Evolutionary conservation across 53 echinoderm and acorn worm species (phyloP).

Genomic region (Henricia sp.): DNA sequence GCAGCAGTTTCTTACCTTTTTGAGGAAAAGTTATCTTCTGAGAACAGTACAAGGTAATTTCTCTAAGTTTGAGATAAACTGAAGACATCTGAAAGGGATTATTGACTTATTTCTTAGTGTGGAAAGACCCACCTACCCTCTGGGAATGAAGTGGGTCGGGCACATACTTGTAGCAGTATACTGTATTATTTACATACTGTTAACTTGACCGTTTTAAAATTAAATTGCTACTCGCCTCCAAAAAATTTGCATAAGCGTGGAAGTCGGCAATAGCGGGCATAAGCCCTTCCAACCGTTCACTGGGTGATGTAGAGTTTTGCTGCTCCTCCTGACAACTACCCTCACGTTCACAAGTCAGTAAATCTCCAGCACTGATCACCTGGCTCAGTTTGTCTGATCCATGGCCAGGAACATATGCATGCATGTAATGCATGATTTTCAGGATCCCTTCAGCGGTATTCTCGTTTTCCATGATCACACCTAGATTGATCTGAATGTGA

Average conservation of each 20-base stretch:
- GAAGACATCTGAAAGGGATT: too few relatives aligned
- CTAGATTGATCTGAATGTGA: slow-evolving; percentile 48
- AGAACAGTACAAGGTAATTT: too few relatives aligned
- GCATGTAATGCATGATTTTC: slow-evolving; percentile 73
- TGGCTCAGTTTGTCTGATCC: slow-evolving; percentile 23
- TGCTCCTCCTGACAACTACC: slow-evolving; percentile 68
- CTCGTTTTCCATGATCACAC: slow-evolving; percentile 67
- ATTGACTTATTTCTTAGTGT: too few relatives aligned
- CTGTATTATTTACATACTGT: too few relatives aligned
- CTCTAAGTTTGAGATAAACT: too few relatives aligned
- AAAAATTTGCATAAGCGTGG: slow-evolving; percentile 71
- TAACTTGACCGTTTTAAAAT: too few relatives aligned
- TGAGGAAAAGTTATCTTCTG: too few relatives aligned
- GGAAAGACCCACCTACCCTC: too few relatives aligned
- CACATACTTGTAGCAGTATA: too few relatives aligned
- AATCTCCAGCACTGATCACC: slow-evolving; percentile 69
- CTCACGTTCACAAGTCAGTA: slow-evolving; percentile 69
- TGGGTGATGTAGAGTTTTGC: slow-evolving; percentile 63
- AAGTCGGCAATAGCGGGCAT: slow-evolving; percentile 78
- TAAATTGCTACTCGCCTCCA: slow-evolving; percentile 60
- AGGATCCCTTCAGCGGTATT: slow-evolving; percentile 59
- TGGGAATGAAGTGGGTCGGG: too few relatives aligned
- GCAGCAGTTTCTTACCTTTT: too few relatives aligned
- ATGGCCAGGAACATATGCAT: slow-evolving; percentile 71
- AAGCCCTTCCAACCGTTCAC: slow-evolving; percentile 60